Conservation (phyloP, 2,113 vertebrate genomes). For the Struthidea cinerea region DNA sequence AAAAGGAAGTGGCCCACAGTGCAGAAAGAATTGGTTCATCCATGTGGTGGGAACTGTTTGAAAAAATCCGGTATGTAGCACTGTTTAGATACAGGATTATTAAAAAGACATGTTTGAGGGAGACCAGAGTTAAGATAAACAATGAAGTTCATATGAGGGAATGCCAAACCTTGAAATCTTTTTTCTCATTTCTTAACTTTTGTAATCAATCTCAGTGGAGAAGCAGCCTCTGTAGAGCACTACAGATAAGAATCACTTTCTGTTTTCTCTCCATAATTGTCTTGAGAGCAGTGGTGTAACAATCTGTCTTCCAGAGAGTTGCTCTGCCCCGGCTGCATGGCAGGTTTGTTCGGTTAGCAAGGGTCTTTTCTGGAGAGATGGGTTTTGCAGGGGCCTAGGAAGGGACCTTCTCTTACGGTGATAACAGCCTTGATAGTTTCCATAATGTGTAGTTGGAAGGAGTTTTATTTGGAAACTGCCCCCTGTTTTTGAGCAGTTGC, state of each 20-base stretch:
- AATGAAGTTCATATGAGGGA: background rate
- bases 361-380: background rate
- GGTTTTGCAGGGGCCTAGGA: accelerated
- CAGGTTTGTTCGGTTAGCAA: background rate
- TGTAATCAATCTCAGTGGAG: background rate
- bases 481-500: background rate
- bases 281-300: background rate
- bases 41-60: background rate
- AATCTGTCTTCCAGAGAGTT: background rate
- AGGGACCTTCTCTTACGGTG: background rate
- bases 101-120: background rate
- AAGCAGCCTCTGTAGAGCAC: background rate
- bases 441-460: background rate
- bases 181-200: background rate
- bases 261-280: background rate
- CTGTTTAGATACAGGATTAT: background rate
- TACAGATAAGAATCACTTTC: background rate
- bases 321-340: accelerated
- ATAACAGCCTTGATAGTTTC: background rate
- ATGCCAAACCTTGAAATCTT: background rate
- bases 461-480: background rate
- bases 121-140: background rate
- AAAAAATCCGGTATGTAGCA: background rate
- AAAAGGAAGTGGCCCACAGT: background rate
- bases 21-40: background rate